Evolutionary conservation across 2,888 invertebrate species (phyloP), one percentile per base, ranked within the genome.

Genomic region (Tetranychus truncatus): DNA sequence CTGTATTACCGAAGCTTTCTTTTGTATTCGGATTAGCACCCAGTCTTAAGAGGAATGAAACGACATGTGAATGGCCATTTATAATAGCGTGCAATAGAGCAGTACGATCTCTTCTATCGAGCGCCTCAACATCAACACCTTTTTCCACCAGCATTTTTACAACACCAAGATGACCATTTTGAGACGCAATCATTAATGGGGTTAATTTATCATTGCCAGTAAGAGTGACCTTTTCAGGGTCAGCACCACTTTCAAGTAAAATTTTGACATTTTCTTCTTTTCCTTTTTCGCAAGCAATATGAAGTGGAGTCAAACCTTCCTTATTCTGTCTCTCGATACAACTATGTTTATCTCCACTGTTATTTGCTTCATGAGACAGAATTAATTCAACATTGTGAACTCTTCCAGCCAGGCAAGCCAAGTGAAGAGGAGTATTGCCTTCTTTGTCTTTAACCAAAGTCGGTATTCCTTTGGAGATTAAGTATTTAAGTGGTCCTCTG

Each of bases 371-470:
- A 73, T 78, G 75, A 80, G 80, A 45, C 76, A 81, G 74, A 55
- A 82, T 79, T 5, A 83, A 77, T 75, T 83, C 82, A 21, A 84
- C 82, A 80, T 84, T 84, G 45, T 72, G 46, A 4, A 69, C 73
- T 34, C 45, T 21, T 8, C 74, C 74, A 65, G 34, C 9, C 20
- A 71, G 7, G 45, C 73, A 24, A 46, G 76, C 74, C 71, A 55
- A 66, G 55, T 87, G 86, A 65, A 87, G 78, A 0, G 87, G 85
- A 0, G 86, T 86, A 81, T 88, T 87, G 21, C 88, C 88, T 77
- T 84, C 85, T 5, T 83, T 81, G 78, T 87, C 87, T 71, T 73
- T 82, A 79, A 4, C 82, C 72, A 81, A 79, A 3, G 81, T 78
- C 75, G 79, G 81, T 11, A 82, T 81, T 45, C 82, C 82, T 76